Conservation (phyloP, 2,888 invertebrate genomes). For the Luffia ferchaultella region DNA sequence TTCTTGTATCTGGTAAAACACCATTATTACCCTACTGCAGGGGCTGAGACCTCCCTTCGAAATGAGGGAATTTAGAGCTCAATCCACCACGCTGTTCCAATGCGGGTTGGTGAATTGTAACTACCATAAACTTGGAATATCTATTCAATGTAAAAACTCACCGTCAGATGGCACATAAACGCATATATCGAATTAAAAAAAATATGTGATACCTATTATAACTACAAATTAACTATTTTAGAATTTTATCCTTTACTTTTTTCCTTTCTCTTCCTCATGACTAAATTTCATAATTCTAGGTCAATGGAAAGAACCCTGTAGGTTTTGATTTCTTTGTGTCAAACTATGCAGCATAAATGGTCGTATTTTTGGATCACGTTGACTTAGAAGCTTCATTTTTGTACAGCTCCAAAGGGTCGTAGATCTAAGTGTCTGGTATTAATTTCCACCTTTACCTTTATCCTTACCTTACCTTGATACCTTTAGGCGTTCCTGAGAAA, state of each 20-base stretch:
- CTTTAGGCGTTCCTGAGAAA: not conserved
- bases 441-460: too few relatives aligned
- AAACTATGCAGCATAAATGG: not conserved
- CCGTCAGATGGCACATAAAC: too few relatives aligned
- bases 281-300: not conserved
- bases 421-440: not conserved
- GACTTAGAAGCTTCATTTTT: not conserved
- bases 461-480: too few relatives aligned
- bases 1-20: too few relatives aligned
- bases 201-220: not conserved
- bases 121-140: too few relatives aligned
- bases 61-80: too few relatives aligned
- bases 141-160: too few relatives aligned
- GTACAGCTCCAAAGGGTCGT: not conserved
- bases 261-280: not conserved
- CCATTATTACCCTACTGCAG: too few relatives aligned
- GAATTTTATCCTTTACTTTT: not conserved
- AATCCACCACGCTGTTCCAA: too few relatives aligned
- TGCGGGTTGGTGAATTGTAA: too few relatives aligned
- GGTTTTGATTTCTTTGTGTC: not conserved
- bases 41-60: too few relatives aligned
- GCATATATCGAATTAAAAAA: too few relatives aligned
- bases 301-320: not conserved
- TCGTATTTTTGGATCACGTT: not conserved
- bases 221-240: not conserved